Evolutionary conservation across 2,888 invertebrate species (phyloP), one percentile per base, ranked within the genome.

Genomic region (Taphrorychus bicolor): DNA sequence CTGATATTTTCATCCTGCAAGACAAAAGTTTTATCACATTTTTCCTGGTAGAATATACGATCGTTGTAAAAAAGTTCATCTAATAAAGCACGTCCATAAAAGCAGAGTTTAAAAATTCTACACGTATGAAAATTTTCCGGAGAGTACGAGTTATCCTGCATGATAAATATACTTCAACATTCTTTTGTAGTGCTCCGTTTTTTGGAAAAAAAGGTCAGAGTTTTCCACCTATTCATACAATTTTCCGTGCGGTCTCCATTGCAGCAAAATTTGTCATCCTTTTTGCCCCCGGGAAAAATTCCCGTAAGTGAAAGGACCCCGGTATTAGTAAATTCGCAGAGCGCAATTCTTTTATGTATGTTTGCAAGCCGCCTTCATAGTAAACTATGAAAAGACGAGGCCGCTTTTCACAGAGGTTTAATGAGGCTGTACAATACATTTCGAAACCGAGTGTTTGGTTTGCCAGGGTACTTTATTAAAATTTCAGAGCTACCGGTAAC

Each of bases 201-300:
- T 52, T n/a, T 11, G 32, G 5, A n/a, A 52, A 52, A 52, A 51
- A 52, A 52, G 52, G 52, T 52, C 52, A 18, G 22, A 52, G 52
- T 19, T 52, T 22, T 52, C 52, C 22, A 52, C 52, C 52, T 52
- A 22, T 52, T 52, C 52, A 52, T 52, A 21, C 52, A 52, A 22
- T 52, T 52, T 52, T 52, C 52, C 22, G 22, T 52, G 21, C 52
- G 21, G 52, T 22, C 22, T 52, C 19, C 22, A 52, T 52, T 52
- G 52, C 52, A 52, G 19, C 52, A 52, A 19, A 18, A 22, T 52
- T 52, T 52, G 45, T 45, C 45, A 45, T 45, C 18, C 45, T 52
- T 19, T 52, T 52, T 19, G 17, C 9, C 52, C 19, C 19, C 16
- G 3, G 17, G n/a, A 16, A 54, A 54, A 23, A 24, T 54, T 54